Evolutionary conservation across 1,140 invertebrate genomes (phyloP).

Genomic region (Pissodes strobi): DNA sequence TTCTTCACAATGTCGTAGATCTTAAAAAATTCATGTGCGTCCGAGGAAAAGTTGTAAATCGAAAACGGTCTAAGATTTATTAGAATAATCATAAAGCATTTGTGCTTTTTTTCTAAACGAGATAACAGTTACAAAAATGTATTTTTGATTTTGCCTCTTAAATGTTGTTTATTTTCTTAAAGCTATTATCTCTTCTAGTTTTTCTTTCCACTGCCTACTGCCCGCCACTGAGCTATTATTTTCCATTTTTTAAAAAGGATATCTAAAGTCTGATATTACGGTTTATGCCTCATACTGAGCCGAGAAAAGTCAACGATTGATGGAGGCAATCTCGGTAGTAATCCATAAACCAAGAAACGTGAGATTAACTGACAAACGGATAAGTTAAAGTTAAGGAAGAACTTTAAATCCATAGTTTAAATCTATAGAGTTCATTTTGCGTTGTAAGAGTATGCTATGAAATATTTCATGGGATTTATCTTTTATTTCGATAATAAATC

Average conservation of each 20-base stretch:
- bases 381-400: conserved; percentile 34
- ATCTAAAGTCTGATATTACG: conserved; percentile 7
- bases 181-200: too few species aligned
- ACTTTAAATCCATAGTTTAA: conserved; percentile 35
- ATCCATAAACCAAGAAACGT: conserved; percentile 37
- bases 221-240: conserved; percentile 8
- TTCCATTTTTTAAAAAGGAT: background rate
- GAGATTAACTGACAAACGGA: conserved; percentile 37
- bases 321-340: conserved; percentile 31
- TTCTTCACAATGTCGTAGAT: too few species aligned
- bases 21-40: too few species aligned
- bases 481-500: conserved; percentile 9
- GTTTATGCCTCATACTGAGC: conserved; percentile 26
- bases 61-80: too few species aligned
- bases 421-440: conserved; percentile 17
- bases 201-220: too few species aligned
- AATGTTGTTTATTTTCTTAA: too few species aligned
- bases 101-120: too few species aligned
- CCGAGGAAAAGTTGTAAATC: too few species aligned
- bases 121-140: too few species aligned
- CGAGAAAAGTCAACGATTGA: conserved; percentile 31
- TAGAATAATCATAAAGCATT: too few species aligned
- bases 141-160: too few species aligned
- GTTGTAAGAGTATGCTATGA: conserved; percentile 2
- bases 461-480: conserved; percentile 12